Evolutionary conservation across 2,888 invertebrate genomes (phyloP).

Genomic region (Octodonta nipae): DNA sequence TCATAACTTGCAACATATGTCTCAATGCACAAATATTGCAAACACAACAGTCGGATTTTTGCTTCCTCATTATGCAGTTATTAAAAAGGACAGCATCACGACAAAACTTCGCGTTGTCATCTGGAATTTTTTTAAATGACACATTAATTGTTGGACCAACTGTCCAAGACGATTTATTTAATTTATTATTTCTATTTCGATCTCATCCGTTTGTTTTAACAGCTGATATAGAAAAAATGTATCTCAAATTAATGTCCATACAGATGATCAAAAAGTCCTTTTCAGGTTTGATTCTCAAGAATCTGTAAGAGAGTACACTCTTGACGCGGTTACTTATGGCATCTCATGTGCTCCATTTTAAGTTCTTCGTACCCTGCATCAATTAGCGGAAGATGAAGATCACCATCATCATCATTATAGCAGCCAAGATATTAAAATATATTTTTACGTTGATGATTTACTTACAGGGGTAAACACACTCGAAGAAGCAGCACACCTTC

Average conservation of each 20-base stretch:
- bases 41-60: neutral
- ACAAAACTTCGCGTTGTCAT: constrained; percentile 13
- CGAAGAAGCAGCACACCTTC: neutral
- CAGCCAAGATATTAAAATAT: neutral
- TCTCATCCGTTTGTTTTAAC: neutral
- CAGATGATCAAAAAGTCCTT: too few relatives aligned
- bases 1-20: too few relatives aligned
- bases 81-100: constrained; percentile 4
- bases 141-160: neutral
- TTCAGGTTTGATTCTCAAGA: too few relatives aligned
- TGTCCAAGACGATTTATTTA: too few relatives aligned
- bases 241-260: neutral
- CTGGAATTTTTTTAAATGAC: constrained; percentile 11
- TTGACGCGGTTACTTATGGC: too few relatives aligned
- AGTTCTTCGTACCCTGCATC: neutral
- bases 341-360: neutral
- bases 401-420: neutral
- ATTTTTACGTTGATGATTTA: constrained; percentile 2
- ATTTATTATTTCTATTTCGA: neutral
- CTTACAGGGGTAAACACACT: neutral
- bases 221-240: neutral
- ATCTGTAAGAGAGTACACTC: too few relatives aligned
- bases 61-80: neutral
- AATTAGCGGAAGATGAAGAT: too few relatives aligned
- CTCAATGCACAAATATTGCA: neutral